Conservation (phyloP, 2,797 vertebrate genomes). For the Echiichthys vipera region DNA sequence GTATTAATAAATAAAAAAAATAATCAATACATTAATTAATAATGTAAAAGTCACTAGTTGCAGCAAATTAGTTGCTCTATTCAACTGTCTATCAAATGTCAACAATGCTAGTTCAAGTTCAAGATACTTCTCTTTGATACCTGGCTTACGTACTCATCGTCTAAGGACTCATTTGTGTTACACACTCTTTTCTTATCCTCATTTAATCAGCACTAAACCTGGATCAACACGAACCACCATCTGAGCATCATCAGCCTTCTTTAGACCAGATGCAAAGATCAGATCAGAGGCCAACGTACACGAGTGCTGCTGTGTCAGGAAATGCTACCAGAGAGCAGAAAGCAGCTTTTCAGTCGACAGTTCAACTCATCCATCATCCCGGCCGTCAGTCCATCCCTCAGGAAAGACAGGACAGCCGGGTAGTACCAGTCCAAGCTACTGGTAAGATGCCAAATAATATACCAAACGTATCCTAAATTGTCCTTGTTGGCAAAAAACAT, state of each 20-base stretch:
- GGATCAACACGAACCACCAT: conserved; percentile 5
- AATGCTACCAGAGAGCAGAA: conserved; percentile 48
- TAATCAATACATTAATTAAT: neutral
- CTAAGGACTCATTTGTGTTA: neutral
- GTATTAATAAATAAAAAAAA: neutral
- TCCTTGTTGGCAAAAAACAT: neutral
- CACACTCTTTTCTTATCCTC: neutral
- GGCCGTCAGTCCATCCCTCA: conserved; percentile 10
- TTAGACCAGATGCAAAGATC: conserved; percentile 12
- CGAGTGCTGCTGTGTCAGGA: conserved; percentile 45
- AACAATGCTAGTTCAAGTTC: no score
- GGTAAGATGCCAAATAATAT: conserved; percentile 74
- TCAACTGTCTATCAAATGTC: no score
- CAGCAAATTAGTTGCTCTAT: no score
- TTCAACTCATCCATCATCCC: neutral
- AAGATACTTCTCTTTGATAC: neutral
- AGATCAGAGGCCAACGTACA: conserved; percentile 18
- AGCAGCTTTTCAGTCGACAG: neutral
- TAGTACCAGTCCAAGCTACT: conserved; percentile 84
- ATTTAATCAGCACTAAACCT: conserved; percentile 40
- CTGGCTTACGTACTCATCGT: neutral
- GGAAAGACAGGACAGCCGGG: conserved; percentile 46
- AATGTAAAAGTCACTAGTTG: neutral
- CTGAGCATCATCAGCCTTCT: conserved; percentile 22
- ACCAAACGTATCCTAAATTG: neutral